Evolutionary conservation across 2,888 invertebrate genomes (phyloP).

Genomic region (Ecdyonurus torrentis): DNA sequence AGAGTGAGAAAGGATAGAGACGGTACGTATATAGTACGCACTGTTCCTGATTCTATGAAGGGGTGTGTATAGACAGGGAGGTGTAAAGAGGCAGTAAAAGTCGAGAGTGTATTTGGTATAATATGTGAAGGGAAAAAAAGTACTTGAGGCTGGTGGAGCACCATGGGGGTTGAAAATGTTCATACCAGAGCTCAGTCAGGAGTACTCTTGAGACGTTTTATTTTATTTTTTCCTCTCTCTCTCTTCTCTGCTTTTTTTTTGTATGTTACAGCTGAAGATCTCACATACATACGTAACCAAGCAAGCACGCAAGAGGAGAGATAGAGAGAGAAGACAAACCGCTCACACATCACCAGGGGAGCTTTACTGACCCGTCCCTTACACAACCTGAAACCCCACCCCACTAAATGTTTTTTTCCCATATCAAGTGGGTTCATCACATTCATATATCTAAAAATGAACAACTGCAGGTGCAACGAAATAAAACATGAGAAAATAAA

Average conservation of each 20-base stretch:
- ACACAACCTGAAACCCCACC: no score
- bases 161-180: background rate
- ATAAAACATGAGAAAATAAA: background rate
- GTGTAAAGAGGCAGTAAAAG: constrained; percentile 1
- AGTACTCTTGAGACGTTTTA: background rate
- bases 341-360: background rate
- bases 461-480: background rate
- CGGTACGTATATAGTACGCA: no score
- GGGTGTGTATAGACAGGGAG: no score
- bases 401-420: background rate
- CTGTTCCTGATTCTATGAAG: no score
- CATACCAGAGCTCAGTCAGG: background rate
- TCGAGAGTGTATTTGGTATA: background rate
- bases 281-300: background rate
- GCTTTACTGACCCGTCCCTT: background rate
- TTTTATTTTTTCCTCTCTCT: no score
- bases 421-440: background rate
- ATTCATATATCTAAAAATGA: no score
- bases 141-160: background rate
- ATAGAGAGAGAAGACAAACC: background rate
- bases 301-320: no score
- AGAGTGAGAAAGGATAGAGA: no score
- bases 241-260: no score
- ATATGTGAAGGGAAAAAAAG: background rate
- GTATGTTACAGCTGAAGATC: background rate